phyloP scores from a whole-genome alignment of 2,113 vertebrate genomes.

The Psephotus haematonotus region DNA sequence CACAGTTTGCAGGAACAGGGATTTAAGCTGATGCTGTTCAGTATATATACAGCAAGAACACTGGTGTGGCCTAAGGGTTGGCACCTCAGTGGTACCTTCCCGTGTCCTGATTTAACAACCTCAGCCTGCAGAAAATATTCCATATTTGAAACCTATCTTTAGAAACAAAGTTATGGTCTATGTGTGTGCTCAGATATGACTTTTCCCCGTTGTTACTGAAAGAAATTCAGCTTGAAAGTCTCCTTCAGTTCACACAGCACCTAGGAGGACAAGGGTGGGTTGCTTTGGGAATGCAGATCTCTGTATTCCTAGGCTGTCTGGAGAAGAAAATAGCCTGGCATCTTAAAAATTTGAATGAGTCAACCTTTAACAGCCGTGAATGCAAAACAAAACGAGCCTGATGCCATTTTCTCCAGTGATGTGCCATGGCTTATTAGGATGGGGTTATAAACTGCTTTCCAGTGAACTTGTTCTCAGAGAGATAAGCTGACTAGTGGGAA shows the following conservation, averaged over 20 bases:
- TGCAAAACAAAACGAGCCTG: constrained; percentile 57
- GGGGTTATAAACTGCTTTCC: constrained; percentile 66
- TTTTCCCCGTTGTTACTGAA: background rate
- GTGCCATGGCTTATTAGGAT: constrained; percentile 68
- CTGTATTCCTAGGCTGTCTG: background rate
- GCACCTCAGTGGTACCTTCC: background rate
- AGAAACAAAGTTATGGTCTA: background rate
- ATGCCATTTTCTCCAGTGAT: constrained; percentile 43
- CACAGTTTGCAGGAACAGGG: background rate
- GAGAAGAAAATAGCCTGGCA: background rate
- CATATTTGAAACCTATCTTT: background rate
- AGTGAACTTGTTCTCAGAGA: constrained; percentile 52
- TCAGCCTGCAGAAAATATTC: background rate
- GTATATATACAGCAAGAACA: background rate
- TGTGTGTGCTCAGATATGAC: background rate
- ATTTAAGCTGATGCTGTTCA: background rate
- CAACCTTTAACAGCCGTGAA: constrained; percentile 43
- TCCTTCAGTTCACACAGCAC: background rate
- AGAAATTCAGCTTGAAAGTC: background rate
- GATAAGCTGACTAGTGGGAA: constrained; percentile 69
- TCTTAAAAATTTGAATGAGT: constrained; percentile 35
- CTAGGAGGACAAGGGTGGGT: background rate
- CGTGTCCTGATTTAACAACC: background rate
- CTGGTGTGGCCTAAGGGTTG: background rate
- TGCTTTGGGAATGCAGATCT: background rate